Percentiles rank a stretch among this genome's conserved stretches.
Evolutionary conservation across 2,113 vertebrate genomes (phyloP).

Genomic region (Proteles cristata): DNA sequence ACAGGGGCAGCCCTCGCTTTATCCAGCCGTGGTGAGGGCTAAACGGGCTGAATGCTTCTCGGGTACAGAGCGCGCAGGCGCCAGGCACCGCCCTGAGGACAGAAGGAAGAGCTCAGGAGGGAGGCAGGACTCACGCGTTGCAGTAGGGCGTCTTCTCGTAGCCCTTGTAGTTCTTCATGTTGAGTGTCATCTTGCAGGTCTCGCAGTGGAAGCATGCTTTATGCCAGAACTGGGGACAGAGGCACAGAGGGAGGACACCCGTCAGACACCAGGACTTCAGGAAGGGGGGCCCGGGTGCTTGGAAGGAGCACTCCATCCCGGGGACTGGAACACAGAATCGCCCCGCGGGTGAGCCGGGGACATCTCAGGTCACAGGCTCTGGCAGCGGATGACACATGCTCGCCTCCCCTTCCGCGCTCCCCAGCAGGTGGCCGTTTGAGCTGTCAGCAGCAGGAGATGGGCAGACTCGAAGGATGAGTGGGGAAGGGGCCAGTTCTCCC

Average conservation of each 20-base stretch:
- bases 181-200: constrained; percentile 92
- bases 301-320: background rate
- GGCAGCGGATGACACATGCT: background rate
- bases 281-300: background rate
- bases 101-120: background rate
- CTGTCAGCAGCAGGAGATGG: background rate
- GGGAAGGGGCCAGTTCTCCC: background rate
- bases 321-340: background rate
- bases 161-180: constrained; percentile 94
- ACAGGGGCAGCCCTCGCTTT: background rate
- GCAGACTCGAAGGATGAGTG: background rate
- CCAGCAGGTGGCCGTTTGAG: background rate
- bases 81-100: background rate
- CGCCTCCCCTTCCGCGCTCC: background rate
- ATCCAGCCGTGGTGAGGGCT: background rate
- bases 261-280: background rate
- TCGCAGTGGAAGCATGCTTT: constrained; percentile 92
- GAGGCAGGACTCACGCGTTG: constrained; percentile 86
- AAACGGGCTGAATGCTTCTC: no score
- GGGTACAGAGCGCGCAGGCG: no score
- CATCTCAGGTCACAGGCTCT: constrained; percentile 1
- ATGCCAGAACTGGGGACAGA: constrained; percentile 87
- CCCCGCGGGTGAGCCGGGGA: background rate
- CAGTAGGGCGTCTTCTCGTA: constrained; percentile 92
- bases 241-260: background rate